A percentile compares a stretch with the other conserved stretches of the same genome.
Evolutionary conservation across 2,113 vertebrate species (phyloP).

Genomic region (Laterallus jamaicensis): DNA sequence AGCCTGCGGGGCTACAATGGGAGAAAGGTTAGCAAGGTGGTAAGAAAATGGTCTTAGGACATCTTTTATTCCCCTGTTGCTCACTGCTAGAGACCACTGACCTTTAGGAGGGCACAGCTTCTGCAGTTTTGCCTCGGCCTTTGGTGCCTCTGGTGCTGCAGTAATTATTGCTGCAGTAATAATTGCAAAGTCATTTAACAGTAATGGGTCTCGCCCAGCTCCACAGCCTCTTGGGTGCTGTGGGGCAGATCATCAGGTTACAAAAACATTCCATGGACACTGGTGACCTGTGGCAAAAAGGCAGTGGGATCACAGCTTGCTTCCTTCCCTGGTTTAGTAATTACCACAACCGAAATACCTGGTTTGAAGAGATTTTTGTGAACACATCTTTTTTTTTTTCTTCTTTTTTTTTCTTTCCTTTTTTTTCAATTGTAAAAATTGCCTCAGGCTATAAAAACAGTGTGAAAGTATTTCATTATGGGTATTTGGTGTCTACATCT

Average conservation of each 20-base stretch:
- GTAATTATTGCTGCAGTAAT: neutral
- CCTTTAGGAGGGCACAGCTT: neutral
- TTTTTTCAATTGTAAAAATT: neutral
- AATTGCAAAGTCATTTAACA: neutral
- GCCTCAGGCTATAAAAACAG: neutral
- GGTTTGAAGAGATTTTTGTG: neutral
- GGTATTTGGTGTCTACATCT: neutral
- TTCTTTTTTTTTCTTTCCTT: neutral
- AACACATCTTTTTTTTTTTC: neutral
- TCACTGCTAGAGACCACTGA: neutral
- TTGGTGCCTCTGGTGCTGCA: neutral
- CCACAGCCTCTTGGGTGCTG: neutral
- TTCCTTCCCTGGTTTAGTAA: neutral
- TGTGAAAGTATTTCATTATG: neutral
- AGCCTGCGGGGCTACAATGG: accelerated
- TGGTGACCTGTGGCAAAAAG: neutral
- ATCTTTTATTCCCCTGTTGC: neutral
- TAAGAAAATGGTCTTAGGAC: neutral
- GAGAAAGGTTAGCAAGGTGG: neutral
- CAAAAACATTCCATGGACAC: neutral
- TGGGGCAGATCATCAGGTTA: neutral
- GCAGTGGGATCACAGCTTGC: neutral
- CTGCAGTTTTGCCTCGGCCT: neutral
- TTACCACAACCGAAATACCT: neutral
- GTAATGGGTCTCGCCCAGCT: neutral